Evolutionary conservation across 2,888 invertebrate species (phyloP).

Genomic region (Fragum whitleyi): DNA sequence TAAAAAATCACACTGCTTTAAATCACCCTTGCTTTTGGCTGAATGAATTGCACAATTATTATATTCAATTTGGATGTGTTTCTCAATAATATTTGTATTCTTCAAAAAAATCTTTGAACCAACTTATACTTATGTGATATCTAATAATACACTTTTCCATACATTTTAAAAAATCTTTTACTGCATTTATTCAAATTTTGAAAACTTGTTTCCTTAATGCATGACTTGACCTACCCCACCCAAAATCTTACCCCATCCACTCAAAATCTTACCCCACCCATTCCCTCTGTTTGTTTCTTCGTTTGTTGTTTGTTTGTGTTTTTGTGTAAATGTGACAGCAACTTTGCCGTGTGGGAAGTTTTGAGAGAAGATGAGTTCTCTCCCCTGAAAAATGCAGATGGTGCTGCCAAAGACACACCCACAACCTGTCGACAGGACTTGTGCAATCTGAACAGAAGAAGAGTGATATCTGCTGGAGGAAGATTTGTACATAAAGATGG

Average conservation of each 20-base stretch:
- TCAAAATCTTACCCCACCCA: not conserved
- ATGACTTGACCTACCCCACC: not conserved
- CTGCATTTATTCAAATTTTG: not conserved
- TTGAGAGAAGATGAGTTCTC: constrained; percentile 97
- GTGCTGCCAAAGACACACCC: constrained; percentile 95
- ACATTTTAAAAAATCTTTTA: too few relatives aligned
- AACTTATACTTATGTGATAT: too few relatives aligned
- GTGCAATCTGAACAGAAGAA: constrained; percentile 86
- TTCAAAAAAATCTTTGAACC: too few relatives aligned
- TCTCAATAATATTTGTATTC: too few relatives aligned
- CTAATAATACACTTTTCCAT: too few relatives aligned
- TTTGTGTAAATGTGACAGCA: constrained; percentile 80
- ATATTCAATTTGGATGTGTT: not conserved
- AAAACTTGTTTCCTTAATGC: not conserved
- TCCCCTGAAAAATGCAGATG: constrained; percentile 97
- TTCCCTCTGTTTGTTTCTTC: constrained; percentile 27
- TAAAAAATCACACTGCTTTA: not conserved
- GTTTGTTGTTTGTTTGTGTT: constrained; percentile 40
- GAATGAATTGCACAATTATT: not conserved
- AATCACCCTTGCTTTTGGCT: not conserved
- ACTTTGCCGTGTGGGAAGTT: constrained; percentile 94
- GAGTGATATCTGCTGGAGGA: constrained; percentile 93
- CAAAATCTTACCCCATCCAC: not conserved
- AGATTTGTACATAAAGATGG: constrained; percentile 87
- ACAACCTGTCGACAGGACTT: constrained; percentile 93